Evolutionary conservation across 2,888 invertebrate genomes (phyloP), one percentile per base, ranked within the genome.

Genomic region (Calliopum simillimum): DNA sequence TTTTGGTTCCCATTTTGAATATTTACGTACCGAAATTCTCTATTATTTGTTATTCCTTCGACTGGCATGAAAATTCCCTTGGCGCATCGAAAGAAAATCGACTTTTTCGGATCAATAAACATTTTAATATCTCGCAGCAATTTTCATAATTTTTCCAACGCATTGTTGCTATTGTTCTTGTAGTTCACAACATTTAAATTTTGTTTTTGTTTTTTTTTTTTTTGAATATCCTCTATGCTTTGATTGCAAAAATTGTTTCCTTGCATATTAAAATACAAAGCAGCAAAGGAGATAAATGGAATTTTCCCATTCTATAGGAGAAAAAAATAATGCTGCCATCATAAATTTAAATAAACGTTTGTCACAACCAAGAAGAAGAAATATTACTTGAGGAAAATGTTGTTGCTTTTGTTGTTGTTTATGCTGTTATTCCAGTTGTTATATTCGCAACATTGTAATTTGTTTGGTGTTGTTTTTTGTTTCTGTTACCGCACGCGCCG

Each of bases 311-410:
- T 4, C 23, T 53, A 19, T 49, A 19, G n/a, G n/a, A n/a, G n/a
- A 33, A 33, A 33, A 19, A 19, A 23, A 53, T 19, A 53, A 43
- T 59, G 44, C 43, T 59, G 59, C 43, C 59, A 59, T 16, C 64
- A 53, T 64, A 64, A 64, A 64, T 64, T 64, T 43, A 64, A 64
- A 53, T 64, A 64, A 64, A 53, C 21, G 61, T 53, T 53, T 64
- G 41, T 64, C 64, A 51, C 16, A 64, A 23, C 61, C 21, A 61
- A 61, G 56, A 61, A 61, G 46, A 61, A 61, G 56, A 61, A 61
- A 61, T 61, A 61, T 61, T 61, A 46, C 47, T 61, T 46, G 19
- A 41, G 53, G 21, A 53, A 43, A 64, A 51, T 49, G 21, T 51
- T 33, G 16, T 49, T 16, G 49, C n/a, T 33, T 14, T 49, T 49